Evolutionary conservation across 1,140 invertebrate species (phyloP).

Genomic region (Microplitis demolitor): DNA sequence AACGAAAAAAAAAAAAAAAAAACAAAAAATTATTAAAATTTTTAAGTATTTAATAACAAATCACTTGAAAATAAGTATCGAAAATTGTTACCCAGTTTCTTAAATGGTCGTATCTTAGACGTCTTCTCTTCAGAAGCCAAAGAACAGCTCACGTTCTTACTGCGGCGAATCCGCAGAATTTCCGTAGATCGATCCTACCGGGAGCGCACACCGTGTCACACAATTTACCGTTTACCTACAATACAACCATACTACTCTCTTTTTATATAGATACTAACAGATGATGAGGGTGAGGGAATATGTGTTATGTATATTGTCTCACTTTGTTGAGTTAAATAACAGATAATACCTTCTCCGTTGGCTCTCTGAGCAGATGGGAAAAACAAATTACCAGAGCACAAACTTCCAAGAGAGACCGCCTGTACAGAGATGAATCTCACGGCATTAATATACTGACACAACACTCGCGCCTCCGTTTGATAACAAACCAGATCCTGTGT

Average conservation of each 20-base stretch:
- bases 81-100: too few relatives aligned
- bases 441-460: background rate
- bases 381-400: background rate
- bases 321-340: too few relatives aligned
- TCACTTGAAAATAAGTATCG: too few relatives aligned
- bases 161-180: slow-evolving; percentile 24
- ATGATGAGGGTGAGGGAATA: too few relatives aligned
- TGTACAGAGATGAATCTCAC: background rate
- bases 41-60: too few relatives aligned
- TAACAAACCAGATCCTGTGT: background rate
- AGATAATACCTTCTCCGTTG: background rate
- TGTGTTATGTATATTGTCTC: too few relatives aligned
- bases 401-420: background rate
- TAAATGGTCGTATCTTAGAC: too few relatives aligned
- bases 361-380: background rate
- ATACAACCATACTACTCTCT: background rate
- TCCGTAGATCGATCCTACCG: slow-evolving; percentile 22
- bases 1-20: too few relatives aligned
- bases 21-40: too few relatives aligned
- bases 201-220: background rate
- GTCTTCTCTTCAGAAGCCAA: background rate
- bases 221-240: background rate
- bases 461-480: background rate
- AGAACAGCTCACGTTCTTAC: slow-evolving; percentile 12
- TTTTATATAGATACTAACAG: background rate